Percentiles rank a stretch among this genome's conserved stretches.
These are phyloP conservation scores for Sylvilagus bachmani DNA, from an alignment of 2,113 vertebrate species.

Conservation along the genomic window DNA sequence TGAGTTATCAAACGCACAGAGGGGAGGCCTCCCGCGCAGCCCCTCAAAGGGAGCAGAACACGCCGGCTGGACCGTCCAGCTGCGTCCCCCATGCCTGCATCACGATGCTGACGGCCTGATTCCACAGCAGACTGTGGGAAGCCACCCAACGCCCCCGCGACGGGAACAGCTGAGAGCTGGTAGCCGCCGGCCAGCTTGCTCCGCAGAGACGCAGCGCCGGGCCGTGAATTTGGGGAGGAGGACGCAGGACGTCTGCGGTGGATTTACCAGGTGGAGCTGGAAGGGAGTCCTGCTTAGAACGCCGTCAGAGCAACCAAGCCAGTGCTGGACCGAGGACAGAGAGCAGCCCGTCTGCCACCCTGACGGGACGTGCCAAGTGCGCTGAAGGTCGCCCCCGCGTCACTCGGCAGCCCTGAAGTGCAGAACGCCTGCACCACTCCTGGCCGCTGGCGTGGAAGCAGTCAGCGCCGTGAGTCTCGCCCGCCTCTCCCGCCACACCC, in stretches of 20 bases:
- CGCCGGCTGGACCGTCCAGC: not conserved
- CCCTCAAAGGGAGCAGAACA: not conserved
- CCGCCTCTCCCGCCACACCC: not conserved
- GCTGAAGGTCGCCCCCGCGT: fast-evolving
- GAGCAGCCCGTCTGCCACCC: too few species aligned
- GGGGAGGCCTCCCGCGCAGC: not conserved
- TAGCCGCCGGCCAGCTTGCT: too few species aligned
- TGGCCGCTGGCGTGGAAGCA: not conserved
- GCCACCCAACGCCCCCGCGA: fast-evolving
- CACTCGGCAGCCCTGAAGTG: not conserved
- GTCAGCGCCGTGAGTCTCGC: not conserved
- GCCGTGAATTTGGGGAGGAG: too few species aligned
- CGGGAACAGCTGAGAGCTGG: not conserved
- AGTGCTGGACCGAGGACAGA: too few species aligned
- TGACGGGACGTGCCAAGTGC: fast-evolving
- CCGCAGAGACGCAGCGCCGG: too few species aligned
- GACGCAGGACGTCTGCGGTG: too few species aligned
- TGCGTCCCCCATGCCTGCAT: not conserved
- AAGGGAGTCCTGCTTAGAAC: too few species aligned
- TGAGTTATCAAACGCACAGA: too few species aligned
- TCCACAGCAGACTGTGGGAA: not conserved
- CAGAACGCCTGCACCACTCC: too few species aligned
- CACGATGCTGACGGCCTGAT: not conserved
- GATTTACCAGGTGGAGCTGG: too few species aligned
- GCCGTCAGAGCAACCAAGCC: too few species aligned